Percentiles rank a stretch among this genome's conserved stretches.
phyloP scores from a whole-genome alignment of 2,113 vertebrate genomes.

The Proteles cristata region DNA sequence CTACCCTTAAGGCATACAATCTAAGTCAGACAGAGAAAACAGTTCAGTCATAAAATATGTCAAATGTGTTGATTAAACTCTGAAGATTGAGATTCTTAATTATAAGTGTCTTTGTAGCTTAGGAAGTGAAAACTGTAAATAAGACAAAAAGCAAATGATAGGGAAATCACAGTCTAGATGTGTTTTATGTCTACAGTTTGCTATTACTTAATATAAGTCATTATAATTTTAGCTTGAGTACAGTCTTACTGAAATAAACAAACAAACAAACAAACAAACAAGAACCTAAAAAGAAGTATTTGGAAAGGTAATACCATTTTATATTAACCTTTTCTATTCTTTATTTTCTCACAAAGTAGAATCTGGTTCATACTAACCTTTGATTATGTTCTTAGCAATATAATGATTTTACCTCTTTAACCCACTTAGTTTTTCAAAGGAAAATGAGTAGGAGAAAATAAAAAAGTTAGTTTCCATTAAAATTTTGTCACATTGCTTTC shows the following conservation, averaged over 20 bases:
- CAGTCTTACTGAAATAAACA: background rate
- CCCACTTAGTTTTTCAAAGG: background rate
- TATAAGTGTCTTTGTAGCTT: constrained; percentile 49
- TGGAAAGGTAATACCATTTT: background rate
- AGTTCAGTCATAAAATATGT: constrained; percentile 62
- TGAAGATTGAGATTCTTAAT: constrained; percentile 51
- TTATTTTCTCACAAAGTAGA: background rate
- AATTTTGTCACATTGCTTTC: background rate
- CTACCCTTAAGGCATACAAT: constrained; percentile 31
- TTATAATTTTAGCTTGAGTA: background rate
- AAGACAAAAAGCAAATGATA: background rate
- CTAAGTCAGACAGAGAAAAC: constrained; percentile 54
- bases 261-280: background rate
- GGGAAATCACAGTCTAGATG: background rate
- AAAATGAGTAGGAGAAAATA: background rate
- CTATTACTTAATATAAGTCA: background rate
- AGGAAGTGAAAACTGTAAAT: constrained; percentile 50
- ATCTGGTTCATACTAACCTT: background rate
- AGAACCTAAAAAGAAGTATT: background rate
- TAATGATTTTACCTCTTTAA: background rate
- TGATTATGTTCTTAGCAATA: background rate
- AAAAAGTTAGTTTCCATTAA: background rate
- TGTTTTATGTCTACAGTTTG: background rate
- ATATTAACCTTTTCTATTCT: background rate
- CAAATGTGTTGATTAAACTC: constrained; percentile 66